Base-by-base conservation (phyloP, 2,113 vertebrate species). In the Neolamprologus kungweensis region DNA sequence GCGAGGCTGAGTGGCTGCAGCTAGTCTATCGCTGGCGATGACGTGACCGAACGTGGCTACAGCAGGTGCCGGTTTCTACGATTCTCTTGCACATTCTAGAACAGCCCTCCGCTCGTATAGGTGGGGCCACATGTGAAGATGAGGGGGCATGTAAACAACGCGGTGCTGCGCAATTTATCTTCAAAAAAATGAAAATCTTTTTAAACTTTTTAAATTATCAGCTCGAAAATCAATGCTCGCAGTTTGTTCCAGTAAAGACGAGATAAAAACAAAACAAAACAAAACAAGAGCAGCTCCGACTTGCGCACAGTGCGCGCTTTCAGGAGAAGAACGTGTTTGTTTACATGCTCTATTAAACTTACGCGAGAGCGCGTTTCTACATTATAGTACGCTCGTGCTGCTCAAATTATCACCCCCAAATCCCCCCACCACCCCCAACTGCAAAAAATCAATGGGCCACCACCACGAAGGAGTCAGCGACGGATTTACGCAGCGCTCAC, bases 81-180 rank as follows among this genome's bases (percentile, higher is more conserved):
- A 82, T 17, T 63, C 58, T 51, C 65, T 53, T 5, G 85, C 19
- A 65, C 86, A 50, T 93, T 94, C 94, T 91, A 79, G 95, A 96
- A 94, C 91, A 83, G 88, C 82, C 88, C 93, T 71, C 80, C 10
- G 33, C 60, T 86, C 81, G 82, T 58, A 90, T 92, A 94, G 96
- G 96, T 92, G 96, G 95, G 95, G 96, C 95, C 90, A 91, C 60
- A 65, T 2, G 60, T 21, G 33, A 37, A 65, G 60, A 37, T 65
- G 60, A 65, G 60, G 33, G 63, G 86, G 87, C 94, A 92, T 94
- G 95, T 96, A 95, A 97, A 97, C 96, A 97, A 94, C 91, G 78
- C 82, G 79, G 71, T 26, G 94, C 96, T 95, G 94, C 95, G 95
- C 95, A 96, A 37, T 65, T 63, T 65, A 65, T 13, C 19, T 65